phyloP scores from a whole-genome alignment of 2,797 vertebrate species.

The Chaunax sp. region DNA sequence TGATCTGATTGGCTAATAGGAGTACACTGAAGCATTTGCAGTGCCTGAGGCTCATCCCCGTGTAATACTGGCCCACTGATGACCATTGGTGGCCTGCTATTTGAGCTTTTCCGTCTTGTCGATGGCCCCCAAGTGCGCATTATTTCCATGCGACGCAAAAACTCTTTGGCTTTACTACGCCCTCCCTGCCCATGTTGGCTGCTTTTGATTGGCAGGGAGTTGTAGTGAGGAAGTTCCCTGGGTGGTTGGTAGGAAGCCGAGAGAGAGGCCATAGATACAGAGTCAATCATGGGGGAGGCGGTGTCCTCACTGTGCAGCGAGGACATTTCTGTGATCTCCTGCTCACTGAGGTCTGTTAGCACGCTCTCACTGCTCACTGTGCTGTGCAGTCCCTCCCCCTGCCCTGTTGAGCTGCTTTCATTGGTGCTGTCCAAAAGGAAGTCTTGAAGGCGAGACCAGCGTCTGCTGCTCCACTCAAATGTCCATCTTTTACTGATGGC shows the following conservation, averaged over 20 bases:
- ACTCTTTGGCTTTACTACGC: slow-evolving; percentile 89
- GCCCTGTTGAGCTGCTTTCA: slow-evolving; percentile 81
- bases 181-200: slow-evolving; percentile 81
- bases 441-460: slow-evolving; percentile 96
- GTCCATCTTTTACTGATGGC: slow-evolving; percentile 99
- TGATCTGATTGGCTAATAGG: slow-evolving; percentile 87
- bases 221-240: slow-evolving; percentile 78
- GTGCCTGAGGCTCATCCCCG: slow-evolving; percentile 86
- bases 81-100: slow-evolving; percentile 82
- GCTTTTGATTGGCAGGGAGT: slow-evolving; percentile 84
- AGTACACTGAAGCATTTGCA: slow-evolving; percentile 87
- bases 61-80: slow-evolving; percentile 91
- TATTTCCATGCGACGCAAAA: slow-evolving; percentile 93
- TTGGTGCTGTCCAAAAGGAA: slow-evolving; percentile 82
- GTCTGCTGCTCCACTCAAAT: slow-evolving; percentile 94
- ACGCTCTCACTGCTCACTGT: slow-evolving; percentile 95
- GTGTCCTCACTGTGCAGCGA: slow-evolving; percentile 94
- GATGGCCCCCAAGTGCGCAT: slow-evolving; percentile 87
- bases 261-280: slow-evolving; percentile 79
- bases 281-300: slow-evolving; percentile 83
- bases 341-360: slow-evolving; percentile 95
- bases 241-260: slow-evolving; percentile 67
- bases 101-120: slow-evolving; percentile 63
- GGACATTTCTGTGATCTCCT: slow-evolving; percentile 87
- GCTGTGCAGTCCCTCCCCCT: slow-evolving; percentile 84